Conservation (phyloP, 2,888 invertebrate species). For the Subacronicta megacephala region DNA sequence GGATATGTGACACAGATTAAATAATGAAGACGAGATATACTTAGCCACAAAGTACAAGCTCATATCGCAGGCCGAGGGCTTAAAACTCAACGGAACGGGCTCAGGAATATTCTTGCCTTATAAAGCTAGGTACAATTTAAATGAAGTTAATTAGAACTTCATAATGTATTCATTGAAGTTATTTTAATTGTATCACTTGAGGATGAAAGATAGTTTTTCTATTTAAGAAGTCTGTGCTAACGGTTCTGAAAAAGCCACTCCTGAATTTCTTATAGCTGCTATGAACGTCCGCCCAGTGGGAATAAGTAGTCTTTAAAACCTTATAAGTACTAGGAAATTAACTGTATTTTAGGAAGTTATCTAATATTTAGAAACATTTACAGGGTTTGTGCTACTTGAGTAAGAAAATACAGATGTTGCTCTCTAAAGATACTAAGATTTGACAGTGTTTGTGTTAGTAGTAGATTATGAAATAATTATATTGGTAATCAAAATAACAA, state of each 20-base stretch:
- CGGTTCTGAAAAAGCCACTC: neutral
- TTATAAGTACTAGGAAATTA: too few species aligned
- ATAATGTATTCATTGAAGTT: conserved; percentile 49
- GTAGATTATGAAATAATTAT: too few species aligned
- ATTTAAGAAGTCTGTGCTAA: neutral
- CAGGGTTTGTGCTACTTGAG: too few species aligned
- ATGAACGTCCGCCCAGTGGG: neutral
- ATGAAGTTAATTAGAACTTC: conserved; percentile 45
- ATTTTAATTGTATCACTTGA: conserved; percentile 34
- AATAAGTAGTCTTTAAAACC: neutral
- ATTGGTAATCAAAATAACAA: too few species aligned
- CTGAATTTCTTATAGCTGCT: neutral
- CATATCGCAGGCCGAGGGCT: conserved; percentile 62
- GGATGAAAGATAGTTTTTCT: conserved; percentile 11
- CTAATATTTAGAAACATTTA: too few species aligned
- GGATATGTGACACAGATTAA: conserved; percentile 64
- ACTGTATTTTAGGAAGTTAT: too few species aligned
- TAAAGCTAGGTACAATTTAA: conserved; percentile 46
- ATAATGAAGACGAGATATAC: conserved; percentile 69
- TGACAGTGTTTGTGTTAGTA: too few species aligned
- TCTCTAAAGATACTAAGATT: too few species aligned
- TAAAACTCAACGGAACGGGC: conserved; percentile 65
- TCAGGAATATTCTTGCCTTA: conserved; percentile 40
- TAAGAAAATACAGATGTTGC: too few species aligned
- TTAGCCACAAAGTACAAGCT: conserved; percentile 63